A percentile compares a stretch with the other conserved stretches of the same genome.
These are phyloP conservation scores for Scolopax rusticola DNA, from an alignment of 2,797 vertebrate species.

Conservation along the genomic window DNA sequence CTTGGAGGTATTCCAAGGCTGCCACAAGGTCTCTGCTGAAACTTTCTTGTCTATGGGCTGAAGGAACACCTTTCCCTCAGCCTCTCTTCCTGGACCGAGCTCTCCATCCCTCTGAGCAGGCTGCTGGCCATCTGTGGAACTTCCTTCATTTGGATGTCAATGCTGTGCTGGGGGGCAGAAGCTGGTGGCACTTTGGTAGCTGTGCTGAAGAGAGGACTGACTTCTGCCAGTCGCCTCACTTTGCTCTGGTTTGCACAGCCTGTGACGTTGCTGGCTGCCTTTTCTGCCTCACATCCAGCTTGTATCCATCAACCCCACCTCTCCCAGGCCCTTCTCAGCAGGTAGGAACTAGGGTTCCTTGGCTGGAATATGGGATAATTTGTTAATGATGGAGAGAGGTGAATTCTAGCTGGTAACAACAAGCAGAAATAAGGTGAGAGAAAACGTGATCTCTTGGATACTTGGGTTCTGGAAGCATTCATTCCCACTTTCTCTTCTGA, in stretches of 20 bases:
- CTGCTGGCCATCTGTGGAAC: not conserved
- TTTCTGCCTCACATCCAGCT: not conserved
- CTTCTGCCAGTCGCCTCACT: accelerated
- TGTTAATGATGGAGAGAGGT: not conserved
- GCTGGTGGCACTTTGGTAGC: not conserved
- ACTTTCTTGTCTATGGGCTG: not conserved
- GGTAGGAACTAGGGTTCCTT: not conserved
- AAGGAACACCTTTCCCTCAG: not conserved
- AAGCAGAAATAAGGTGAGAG: not conserved
- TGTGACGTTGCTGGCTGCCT: accelerated
- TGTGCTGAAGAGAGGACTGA: not conserved
- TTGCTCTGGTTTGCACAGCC: not conserved
- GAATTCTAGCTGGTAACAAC: not conserved
- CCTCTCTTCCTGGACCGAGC: accelerated
- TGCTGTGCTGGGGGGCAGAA: not conserved
- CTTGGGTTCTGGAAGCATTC: not conserved
- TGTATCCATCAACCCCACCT: not conserved
- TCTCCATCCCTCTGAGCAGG: not conserved
- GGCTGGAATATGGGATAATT: not conserved
- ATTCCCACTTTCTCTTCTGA: slow-evolving; percentile 1
- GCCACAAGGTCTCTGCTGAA: not conserved
- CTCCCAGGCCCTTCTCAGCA: not conserved
- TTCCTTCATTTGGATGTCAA: not conserved
- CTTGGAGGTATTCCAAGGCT: not conserved
- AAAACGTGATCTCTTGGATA: not conserved